A percentile compares a stretch with the other conserved stretches of the same genome.
phyloP scores from a whole-genome alignment of 2,888 invertebrate genomes.

The Lepidonotus clava region DNA sequence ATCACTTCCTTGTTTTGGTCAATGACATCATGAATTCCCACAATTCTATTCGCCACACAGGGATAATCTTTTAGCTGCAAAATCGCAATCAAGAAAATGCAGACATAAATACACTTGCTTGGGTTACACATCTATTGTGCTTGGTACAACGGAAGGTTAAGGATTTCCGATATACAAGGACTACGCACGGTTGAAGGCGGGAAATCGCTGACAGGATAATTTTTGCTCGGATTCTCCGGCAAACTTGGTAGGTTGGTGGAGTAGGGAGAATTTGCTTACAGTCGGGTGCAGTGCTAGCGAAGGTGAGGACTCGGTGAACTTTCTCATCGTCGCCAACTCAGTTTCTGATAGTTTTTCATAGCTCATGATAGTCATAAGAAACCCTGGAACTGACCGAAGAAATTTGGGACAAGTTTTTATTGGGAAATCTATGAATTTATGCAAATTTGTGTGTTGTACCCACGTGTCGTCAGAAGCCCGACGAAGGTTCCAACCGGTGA shows the following conservation, averaged over 20 bases:
- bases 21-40: conserved; percentile 45
- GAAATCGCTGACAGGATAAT: conserved; percentile 29
- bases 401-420: too few relatives aligned
- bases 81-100: neutral
- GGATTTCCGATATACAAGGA: neutral
- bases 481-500: conserved; percentile 17
- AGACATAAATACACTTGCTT: neutral
- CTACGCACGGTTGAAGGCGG: conserved; percentile 3
- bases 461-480: conserved; percentile 42
- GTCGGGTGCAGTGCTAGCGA: neutral
- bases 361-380: too few relatives aligned
- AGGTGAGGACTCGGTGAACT: neutral
- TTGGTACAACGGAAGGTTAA: neutral
- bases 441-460: conserved; percentile 12
- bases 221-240: conserved; percentile 22
- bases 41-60: conserved; percentile 34
- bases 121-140: neutral
- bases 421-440: neutral
- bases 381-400: too few relatives aligned
- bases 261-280: conserved; percentile 30
- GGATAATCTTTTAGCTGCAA: conserved; percentile 35
- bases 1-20: conserved; percentile 48
- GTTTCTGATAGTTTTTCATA: too few relatives aligned
- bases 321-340: neutral
- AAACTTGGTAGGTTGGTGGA: conserved; percentile 13